These are phyloP conservation scores for Protophormia terraenovae DNA, from an alignment of 2,888 invertebrate genomes.

Conservation along the genomic window DNA sequence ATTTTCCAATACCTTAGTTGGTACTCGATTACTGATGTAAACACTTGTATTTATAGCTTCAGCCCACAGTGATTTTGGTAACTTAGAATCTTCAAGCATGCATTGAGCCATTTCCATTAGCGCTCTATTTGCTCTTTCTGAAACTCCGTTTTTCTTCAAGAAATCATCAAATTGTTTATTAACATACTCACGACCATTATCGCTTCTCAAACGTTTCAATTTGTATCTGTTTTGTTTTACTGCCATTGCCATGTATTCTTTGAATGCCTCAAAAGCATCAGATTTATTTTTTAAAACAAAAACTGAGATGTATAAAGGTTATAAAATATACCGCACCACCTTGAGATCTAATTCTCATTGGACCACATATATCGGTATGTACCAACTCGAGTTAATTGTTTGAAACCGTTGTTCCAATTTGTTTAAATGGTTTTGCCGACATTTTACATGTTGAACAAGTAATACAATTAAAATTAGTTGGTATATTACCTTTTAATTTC, in stretches of 20 bases:
- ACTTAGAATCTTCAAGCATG: neutral
- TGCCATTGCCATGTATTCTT: neutral
- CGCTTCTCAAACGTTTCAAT: constrained; percentile 7
- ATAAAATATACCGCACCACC: neutral
- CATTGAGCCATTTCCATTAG: neutral
- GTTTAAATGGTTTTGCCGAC: neutral
- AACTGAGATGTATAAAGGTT: neutral
- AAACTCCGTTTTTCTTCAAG: neutral
- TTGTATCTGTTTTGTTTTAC: constrained; percentile 2
- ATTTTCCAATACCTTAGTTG: constrained; percentile 6
- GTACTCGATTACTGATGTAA: neutral
- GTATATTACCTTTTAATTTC: constrained; percentile 3
- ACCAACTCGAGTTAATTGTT: neutral
- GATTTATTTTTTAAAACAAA: constrained; percentile 7
- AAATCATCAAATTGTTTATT: neutral
- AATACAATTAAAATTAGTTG: neutral
- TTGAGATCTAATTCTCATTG: neutral
- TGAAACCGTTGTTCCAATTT: neutral
- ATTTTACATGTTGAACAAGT: constrained; percentile 2
- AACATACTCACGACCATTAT: constrained; percentile 14
- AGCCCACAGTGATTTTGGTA: too few relatives aligned
- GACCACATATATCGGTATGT: constrained; percentile 12
- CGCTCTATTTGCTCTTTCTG: neutral
- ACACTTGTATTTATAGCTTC: too few relatives aligned
- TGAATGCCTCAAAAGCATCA: neutral